Base-by-base conservation (phyloP, 2,113 vertebrate genomes). In the Oryzias curvinotus region DNA sequence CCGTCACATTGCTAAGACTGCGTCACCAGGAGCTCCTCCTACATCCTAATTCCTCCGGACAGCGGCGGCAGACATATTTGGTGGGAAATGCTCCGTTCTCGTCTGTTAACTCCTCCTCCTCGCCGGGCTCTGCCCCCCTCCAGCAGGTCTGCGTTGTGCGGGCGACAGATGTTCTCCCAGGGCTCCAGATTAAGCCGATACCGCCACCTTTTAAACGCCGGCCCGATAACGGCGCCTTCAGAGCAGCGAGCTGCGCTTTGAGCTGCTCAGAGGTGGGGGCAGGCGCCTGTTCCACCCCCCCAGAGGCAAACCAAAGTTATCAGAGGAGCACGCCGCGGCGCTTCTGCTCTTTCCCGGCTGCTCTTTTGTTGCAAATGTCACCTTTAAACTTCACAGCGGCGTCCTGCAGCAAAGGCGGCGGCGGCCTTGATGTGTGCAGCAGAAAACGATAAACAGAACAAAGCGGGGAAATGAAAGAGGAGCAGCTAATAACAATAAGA, bases 151-250 rank as follows among this genome's bases (percentile, higher is more conserved):
- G 52, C 14, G 73, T 80, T 64, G 16, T 14, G 62, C 19, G 7
- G 57, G 42, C 68, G 71, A 75, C 19, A 0, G 51, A 81, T 52
- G 56, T 41, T 72, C 60, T 26, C 58, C 51, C 52, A 54, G 52
- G 52, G 58, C 57, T 15, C 47, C 59, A 73, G 77, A 83, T 81
- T 43, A 1, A 14, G 48, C 36, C 15, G 75, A 83, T 79, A 75
- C 8, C 14, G 44, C 28, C 65, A 59, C 58, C 59, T 81, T 81
- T 78, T 78, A 78, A 78, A 73, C 72, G 48, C 18, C 13, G 42
- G 65, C 5, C 4, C 1, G 64, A 83, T 75, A 79, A 68, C 49
- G n/a, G 13, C 25, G 0, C 54, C 67, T 55, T 64, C 14, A 55
- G 26, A 54, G 59, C 45, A 57, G 30, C 50, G 45, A 46, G 44